A percentile compares a stretch with the other conserved stretches of the same genome.
Conservation (phyloP, 2,888 invertebrate species). For the Pseudococcus jackbeardsleyi region DNA sequence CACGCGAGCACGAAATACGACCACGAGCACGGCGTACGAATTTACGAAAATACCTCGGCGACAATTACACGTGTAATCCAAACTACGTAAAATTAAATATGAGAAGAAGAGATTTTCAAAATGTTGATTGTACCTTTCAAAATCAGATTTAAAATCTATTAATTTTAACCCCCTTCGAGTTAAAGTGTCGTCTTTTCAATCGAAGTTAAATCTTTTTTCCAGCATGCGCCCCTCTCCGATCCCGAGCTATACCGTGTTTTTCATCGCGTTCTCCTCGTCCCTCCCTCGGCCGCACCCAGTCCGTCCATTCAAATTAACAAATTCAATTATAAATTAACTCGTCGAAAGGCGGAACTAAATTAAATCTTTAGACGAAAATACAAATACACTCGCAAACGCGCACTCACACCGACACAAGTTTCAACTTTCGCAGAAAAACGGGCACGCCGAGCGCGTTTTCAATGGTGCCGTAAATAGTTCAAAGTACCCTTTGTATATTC, state of each 20-base stretch:
- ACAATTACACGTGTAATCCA: constrained; percentile 47
- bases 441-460: constrained; percentile 33
- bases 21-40: background rate
- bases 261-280: constrained; percentile 1
- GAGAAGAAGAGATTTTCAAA: constrained; percentile 50
- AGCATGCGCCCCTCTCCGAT: background rate
- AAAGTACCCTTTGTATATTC: constrained; percentile 64
- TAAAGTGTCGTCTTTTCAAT: constrained; percentile 58
- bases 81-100: constrained; percentile 50
- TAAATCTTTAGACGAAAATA: constrained; percentile 58
- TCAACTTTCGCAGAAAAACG: constrained; percentile 55
- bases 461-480: constrained; percentile 62
- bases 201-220: constrained; percentile 61
- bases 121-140: constrained; percentile 62
- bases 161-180: constrained; percentile 58
- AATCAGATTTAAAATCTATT: constrained; percentile 63
- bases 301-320: constrained; percentile 62
- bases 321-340: constrained; percentile 64
- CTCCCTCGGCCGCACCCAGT: constrained; percentile 31
- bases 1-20: background rate
- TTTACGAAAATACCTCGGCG: constrained; percentile 1
- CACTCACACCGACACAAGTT: constrained; percentile 47
- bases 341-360: constrained; percentile 64
- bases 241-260: constrained; percentile 30
- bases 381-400: background rate